Conservation (phyloP, 2,888 invertebrate species). For the Tachystola acroxantha region DNA sequence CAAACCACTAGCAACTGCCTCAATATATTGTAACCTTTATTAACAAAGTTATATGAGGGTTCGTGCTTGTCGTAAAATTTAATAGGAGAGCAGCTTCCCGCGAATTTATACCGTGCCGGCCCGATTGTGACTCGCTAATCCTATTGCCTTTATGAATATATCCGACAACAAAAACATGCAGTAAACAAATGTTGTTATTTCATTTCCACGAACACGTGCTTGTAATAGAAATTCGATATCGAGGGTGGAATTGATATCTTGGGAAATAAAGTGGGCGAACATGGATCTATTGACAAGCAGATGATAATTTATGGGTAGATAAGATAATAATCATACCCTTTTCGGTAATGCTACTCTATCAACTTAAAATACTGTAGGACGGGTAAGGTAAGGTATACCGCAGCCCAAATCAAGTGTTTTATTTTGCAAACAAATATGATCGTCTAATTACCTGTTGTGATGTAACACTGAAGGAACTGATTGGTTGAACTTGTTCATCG, state of each 20-base stretch:
- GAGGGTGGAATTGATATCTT: slow-evolving; percentile 3
- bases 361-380: too few relatives aligned
- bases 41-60: slow-evolving; percentile 72
- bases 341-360: too few relatives aligned
- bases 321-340: too few relatives aligned
- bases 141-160: slow-evolving; percentile 34
- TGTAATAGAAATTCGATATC: slow-evolving; percentile 10
- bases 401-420: too few relatives aligned
- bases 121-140: slow-evolving; percentile 40
- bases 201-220: slow-evolving; percentile 18
- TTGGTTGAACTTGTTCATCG: too few relatives aligned
- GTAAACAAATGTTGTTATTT: slow-evolving; percentile 25
- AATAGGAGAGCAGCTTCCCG: slow-evolving; percentile 53
- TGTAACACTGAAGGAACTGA: too few relatives aligned
- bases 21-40: slow-evolving; percentile 66
- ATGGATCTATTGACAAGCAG: too few relatives aligned
- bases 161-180: slow-evolving; percentile 27
- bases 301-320: too few relatives aligned
- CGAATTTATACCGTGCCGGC: slow-evolving; percentile 61
- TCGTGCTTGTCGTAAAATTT: slow-evolving; percentile 68
- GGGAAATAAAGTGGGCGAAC: too few relatives aligned
- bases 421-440: too few relatives aligned
- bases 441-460: too few relatives aligned
- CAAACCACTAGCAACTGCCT: slow-evolving; percentile 39
- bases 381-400: too few relatives aligned